A percentile compares a stretch with the other conserved stretches of the same genome.
phyloP scores from a whole-genome alignment of 92 coral and sea anemone genomes.

The Desmophyllum pertusum region DNA sequence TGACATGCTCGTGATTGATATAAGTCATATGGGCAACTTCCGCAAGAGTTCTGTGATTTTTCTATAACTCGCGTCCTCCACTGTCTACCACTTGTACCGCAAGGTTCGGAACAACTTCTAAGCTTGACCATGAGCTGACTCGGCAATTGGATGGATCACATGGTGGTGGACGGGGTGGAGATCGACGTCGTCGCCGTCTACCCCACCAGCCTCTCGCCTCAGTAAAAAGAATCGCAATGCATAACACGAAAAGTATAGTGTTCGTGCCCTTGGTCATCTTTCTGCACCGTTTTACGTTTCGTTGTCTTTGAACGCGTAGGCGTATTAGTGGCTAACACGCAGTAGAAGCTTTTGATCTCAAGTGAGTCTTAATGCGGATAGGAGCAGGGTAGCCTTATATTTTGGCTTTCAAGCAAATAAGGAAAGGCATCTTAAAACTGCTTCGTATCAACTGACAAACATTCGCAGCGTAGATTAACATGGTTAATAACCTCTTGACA shows the following conservation, averaged over 20 bases:
- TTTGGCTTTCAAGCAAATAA: no score
- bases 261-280: not conserved
- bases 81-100: slow-evolving; percentile 63
- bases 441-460: no score
- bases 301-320: not conserved
- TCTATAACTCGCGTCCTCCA: slow-evolving; percentile 34
- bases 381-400: no score
- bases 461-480: not conserved
- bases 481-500: not conserved
- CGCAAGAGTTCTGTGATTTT: slow-evolving; percentile 2
- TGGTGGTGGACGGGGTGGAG: slow-evolving; percentile 58
- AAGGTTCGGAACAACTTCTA: slow-evolving; percentile 56
- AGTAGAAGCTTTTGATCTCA: not conserved
- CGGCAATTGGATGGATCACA: slow-evolving; percentile 59
- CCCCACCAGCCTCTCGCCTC: not conserved
- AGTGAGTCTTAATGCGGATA: no score
- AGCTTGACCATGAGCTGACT: slow-evolving; percentile 56
- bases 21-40: slow-evolving; percentile 38
- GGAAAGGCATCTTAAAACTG: no score
- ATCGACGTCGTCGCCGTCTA: slow-evolving; percentile 44
- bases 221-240: not conserved
- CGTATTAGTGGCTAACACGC: no score
- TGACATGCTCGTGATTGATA: slow-evolving; percentile 43
- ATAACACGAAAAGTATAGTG: not conserved
- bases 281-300: not conserved